phyloP scores from a whole-genome alignment of 2,797 vertebrate genomes.

The Argya squamiceps region DNA sequence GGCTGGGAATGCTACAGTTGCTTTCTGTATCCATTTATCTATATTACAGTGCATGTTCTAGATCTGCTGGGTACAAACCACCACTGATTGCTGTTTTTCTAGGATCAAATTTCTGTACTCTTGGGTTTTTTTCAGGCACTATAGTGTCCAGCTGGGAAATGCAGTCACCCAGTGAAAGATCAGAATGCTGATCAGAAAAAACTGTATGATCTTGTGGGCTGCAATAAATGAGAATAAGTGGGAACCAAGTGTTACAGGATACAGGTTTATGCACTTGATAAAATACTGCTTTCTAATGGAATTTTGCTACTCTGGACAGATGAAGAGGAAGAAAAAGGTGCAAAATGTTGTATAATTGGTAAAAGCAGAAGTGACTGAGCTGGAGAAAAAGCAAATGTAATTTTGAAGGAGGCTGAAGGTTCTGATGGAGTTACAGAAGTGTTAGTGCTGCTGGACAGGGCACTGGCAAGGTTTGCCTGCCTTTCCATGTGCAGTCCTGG shows the following conservation, averaged over 20 bases:
- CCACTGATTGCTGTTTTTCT: not conserved
- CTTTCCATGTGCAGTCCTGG: not conserved
- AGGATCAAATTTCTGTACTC: not conserved
- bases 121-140: not conserved
- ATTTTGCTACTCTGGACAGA: not conserved
- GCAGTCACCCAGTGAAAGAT: not conserved
- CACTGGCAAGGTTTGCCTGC: not conserved
- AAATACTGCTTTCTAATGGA: not conserved
- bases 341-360: not conserved
- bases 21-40: not conserved
- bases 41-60: not conserved
- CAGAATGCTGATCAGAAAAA: not conserved
- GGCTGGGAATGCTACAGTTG: not conserved
- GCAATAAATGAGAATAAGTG: not conserved
- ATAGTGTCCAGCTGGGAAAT: not conserved
- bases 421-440: not conserved
- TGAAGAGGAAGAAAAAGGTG: not conserved
- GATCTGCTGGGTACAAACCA: not conserved
- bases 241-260: not conserved
- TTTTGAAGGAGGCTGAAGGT: not conserved
- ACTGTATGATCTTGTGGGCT: not conserved
- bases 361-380: not conserved
- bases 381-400: not conserved
- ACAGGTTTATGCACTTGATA: not conserved
- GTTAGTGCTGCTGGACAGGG: not conserved